phyloP scores from a whole-genome alignment of 2,888 invertebrate species.

The Palloptera scutellata region DNA sequence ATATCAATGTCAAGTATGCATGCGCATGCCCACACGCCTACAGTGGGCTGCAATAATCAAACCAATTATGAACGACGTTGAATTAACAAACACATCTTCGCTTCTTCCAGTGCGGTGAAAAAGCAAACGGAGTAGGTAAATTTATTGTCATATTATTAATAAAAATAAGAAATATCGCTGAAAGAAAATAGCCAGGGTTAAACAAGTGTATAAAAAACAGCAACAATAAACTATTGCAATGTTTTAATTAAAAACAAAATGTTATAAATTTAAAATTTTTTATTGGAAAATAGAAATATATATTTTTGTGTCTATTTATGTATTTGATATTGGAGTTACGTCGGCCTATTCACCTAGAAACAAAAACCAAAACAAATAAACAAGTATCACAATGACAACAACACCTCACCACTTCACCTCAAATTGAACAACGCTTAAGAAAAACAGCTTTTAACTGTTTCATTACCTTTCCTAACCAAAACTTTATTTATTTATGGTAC shows the following conservation, averaged over 20 bases:
- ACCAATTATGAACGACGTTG: neutral
- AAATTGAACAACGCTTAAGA: slow-evolving; percentile 1
- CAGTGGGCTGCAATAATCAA: no score
- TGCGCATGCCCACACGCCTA: no score
- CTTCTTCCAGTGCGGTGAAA: neutral
- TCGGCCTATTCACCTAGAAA: slow-evolving; percentile 38
- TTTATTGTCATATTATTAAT: neutral
- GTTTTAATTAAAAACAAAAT: neutral
- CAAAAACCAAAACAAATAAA: neutral
- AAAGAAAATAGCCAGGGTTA: neutral
- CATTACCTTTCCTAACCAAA: slow-evolving; percentile 30
- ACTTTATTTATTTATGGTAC: slow-evolving; percentile 18
- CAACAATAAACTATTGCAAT: neutral
- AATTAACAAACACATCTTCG: neutral
- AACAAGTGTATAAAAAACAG: neutral
- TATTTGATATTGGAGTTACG: neutral
- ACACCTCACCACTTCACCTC: neutral
- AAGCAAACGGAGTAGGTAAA: neutral
- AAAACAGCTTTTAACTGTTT: slow-evolving; percentile 11
- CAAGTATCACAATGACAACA: neutral
- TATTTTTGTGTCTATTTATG: neutral
- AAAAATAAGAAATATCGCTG: neutral
- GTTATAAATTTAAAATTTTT: no score
- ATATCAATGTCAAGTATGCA: no score
- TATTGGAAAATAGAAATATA: no score